Evolutionary conservation across 2,797 vertebrate species (phyloP).

Genomic region (Pteropus rufus): DNA sequence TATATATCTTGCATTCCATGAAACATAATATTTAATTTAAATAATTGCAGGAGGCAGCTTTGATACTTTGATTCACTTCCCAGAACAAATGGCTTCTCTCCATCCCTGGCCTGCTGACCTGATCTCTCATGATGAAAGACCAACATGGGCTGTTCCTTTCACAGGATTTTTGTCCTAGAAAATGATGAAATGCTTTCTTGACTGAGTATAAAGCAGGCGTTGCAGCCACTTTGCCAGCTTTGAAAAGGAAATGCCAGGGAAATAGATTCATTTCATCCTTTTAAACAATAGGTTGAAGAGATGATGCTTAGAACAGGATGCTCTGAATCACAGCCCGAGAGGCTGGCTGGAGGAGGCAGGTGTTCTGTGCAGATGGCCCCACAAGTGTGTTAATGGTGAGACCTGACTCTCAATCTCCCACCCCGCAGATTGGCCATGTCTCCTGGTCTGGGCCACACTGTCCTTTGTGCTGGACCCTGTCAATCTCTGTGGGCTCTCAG

Average conservation of each 20-base stretch:
- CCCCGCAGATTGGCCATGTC: neutral
- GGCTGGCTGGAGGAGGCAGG: neutral
- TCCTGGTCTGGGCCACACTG: neutral
- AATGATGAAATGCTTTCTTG: conserved; percentile 63
- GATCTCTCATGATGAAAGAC: conserved; percentile 74
- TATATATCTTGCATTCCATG: conserved; percentile 80
- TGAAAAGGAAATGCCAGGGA: conserved; percentile 13
- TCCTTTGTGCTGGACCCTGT: neutral
- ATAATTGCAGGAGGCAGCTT: conserved; percentile 78
- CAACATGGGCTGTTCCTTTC: conserved; percentile 41
- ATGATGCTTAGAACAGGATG: neutral
- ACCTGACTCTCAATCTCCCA: neutral
- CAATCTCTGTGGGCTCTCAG: neutral
- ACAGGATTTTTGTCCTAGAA: conserved; percentile 57
- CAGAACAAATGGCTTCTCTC: conserved; percentile 70
- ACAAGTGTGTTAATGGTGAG: neutral
- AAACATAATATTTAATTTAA: conserved; percentile 82
- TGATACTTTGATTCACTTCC: conserved; percentile 71
- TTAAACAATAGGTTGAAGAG: conserved; percentile 40
- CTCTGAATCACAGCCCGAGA: neutral
- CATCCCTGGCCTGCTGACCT: conserved; percentile 51
- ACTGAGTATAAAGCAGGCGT: conserved; percentile 3
- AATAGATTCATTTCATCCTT: conserved; percentile 44
- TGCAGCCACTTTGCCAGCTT: conserved; percentile 35
- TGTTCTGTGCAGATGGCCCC: neutral